A percentile compares a stretch with the other conserved stretches of the same genome.
Conservation (phyloP, 2,888 invertebrate species). For the Xanthia icteritia region DNA sequence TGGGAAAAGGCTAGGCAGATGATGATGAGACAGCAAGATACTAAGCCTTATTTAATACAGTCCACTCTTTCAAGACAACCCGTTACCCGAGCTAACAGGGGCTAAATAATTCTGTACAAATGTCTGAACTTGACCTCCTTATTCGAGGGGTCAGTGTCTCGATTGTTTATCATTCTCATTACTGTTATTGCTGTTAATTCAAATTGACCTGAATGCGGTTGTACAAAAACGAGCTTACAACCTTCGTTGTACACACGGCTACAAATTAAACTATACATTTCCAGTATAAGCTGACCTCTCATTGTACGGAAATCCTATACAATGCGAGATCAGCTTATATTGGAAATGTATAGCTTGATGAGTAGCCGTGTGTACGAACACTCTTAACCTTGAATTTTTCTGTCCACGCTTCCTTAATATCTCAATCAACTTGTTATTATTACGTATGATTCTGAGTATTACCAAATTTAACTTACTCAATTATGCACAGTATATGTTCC, state of each 20-base stretch:
- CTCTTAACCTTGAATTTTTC: conserved; percentile 5
- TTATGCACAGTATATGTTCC: too few relatives aligned
- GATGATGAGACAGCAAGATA: too few relatives aligned
- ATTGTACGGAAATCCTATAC: too few relatives aligned
- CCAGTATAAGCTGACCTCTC: too few relatives aligned
- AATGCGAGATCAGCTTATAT: too few relatives aligned
- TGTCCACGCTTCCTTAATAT: conserved; percentile 6
- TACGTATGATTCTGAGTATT: background rate
- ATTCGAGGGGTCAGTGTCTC: conserved; percentile 1
- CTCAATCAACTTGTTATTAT: background rate
- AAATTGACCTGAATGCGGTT: background rate
- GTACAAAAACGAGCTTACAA: conserved; percentile 9
- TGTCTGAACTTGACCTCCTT: conserved; percentile 11
- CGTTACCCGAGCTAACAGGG: too few relatives aligned
- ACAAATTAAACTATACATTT: too few relatives aligned
- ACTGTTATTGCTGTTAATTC: conserved; percentile 3
- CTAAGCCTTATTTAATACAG: too few relatives aligned
- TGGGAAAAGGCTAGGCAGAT: too few relatives aligned
- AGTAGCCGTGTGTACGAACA: too few relatives aligned
- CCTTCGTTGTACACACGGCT: background rate
- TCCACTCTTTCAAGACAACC: too few relatives aligned
- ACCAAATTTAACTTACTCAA: background rate
- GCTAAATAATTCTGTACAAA: background rate
- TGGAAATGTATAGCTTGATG: too few relatives aligned
- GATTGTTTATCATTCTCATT: background rate